These are phyloP conservation scores for Drosophila tropicalis DNA, from an alignment of 1,140 invertebrate species.

Conservation along the genomic window DNA sequence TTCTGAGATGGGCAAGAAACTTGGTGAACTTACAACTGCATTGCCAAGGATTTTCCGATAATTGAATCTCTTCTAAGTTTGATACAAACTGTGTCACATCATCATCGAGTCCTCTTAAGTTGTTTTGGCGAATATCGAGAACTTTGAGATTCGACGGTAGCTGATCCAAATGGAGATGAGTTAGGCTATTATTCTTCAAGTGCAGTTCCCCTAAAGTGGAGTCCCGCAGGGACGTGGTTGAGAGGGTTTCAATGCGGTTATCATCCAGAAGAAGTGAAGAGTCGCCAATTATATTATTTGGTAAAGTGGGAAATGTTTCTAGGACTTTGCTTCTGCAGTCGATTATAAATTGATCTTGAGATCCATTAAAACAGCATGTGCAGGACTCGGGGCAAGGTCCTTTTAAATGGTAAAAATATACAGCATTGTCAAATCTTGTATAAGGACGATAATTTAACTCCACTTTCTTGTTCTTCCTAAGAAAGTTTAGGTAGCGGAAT, in stretches of 20 bases:
- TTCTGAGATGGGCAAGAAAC: background rate
- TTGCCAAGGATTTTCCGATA: slow-evolving; percentile 1
- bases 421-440: too few species aligned
- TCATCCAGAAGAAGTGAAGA: background rate
- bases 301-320: background rate
- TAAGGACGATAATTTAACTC: too few species aligned
- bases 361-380: background rate
- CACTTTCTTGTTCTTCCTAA: too few species aligned
- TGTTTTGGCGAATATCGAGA: background rate
- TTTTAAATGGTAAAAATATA: too few species aligned
- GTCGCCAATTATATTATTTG: background rate
- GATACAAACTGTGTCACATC: background rate
- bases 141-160: background rate
- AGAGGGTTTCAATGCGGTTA: background rate
- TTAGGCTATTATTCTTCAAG: background rate
- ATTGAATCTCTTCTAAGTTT: background rate
- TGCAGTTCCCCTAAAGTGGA: background rate
- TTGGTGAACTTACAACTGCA: background rate
- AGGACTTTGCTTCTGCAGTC: background rate
- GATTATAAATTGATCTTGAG: background rate
- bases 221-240: background rate
- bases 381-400: background rate
- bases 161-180: background rate
- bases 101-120: background rate
- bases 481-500: too few species aligned